Evolutionary conservation across 2,113 vertebrate genomes (phyloP).

Genomic region (Pangasianodon hypophthalmus): DNA sequence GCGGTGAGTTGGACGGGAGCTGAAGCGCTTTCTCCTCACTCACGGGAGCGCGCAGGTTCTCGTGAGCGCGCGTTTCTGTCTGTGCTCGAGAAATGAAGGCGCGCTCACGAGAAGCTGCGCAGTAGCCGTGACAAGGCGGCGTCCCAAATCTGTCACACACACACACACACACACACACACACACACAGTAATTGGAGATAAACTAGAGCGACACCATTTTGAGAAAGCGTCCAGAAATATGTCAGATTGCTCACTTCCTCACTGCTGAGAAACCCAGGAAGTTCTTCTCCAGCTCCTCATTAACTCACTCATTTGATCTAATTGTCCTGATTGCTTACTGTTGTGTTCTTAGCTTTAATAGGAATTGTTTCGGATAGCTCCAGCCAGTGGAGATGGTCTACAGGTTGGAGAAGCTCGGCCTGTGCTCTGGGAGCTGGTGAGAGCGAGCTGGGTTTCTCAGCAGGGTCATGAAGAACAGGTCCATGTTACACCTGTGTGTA

Average conservation of each 20-base stretch:
- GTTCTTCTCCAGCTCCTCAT: background rate
- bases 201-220: background rate
- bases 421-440: background rate
- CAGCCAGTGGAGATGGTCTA: background rate
- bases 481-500: no score
- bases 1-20: background rate
- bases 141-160: conserved; percentile 12
- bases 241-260: no score
- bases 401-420: background rate
- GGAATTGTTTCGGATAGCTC: background rate
- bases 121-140: conserved; percentile 3
- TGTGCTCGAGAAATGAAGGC: background rate
- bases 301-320: background rate
- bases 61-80: background rate
- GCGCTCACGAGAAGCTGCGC: conserved; percentile 10
- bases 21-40: background rate
- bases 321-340: background rate
- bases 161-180: background rate
- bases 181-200: background rate
- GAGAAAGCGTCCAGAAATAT: background rate
- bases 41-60: background rate
- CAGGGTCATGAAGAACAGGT: background rate
- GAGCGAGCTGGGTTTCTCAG: background rate
- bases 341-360: background rate
- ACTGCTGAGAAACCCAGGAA: background rate